phyloP scores from a whole-genome alignment of 2,888 invertebrate genomes.

The Leptura quadrifasciata region DNA sequence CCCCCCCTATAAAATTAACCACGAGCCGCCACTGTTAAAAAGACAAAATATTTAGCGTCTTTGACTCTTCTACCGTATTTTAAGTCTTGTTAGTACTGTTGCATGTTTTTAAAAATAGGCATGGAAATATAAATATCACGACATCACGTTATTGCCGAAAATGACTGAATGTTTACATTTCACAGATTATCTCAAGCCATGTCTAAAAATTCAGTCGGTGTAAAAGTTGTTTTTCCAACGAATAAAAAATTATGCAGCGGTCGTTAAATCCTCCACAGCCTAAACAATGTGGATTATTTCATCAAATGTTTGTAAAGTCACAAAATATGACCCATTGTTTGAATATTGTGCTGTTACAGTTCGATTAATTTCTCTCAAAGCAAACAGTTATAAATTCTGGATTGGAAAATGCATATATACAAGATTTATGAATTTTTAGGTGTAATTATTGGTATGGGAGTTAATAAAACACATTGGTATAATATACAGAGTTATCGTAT shows the following conservation, averaged over 20 bases:
- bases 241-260: neutral
- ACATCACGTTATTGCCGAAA: neutral
- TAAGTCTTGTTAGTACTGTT: too few species aligned
- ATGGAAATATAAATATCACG: neutral
- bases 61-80: too few species aligned
- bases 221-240: conserved; percentile 3
- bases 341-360: neutral
- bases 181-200: neutral
- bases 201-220: neutral
- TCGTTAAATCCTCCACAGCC: too few species aligned
- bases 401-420: neutral
- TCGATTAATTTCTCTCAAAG: conserved; percentile 2
- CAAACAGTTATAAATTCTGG: conserved; percentile 1
- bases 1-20: too few species aligned
- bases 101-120: neutral
- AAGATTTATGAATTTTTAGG: neutral
- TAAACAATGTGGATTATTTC: neutral
- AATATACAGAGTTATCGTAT: too few species aligned
- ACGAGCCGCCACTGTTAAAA: too few species aligned
- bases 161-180: neutral
- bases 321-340: conserved; percentile 1
- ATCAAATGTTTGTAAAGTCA: neutral
- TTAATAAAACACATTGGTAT: neutral
- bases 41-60: too few species aligned
- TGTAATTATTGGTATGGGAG: neutral